Conservation (phyloP, 1,140 invertebrate genomes). For the Neodiprion lecontei region DNA sequence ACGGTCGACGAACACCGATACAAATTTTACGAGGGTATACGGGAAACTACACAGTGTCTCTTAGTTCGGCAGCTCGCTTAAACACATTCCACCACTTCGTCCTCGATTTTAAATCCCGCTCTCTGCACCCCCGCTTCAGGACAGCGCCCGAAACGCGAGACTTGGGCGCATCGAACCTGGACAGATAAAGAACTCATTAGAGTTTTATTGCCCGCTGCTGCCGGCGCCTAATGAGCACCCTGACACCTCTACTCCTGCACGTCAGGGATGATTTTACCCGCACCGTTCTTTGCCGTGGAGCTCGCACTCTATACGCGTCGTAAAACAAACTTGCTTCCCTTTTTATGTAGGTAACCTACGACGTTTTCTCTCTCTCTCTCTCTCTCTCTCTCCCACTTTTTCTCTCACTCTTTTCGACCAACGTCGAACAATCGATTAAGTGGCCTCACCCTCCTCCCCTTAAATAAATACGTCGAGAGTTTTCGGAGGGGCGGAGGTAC, state of each 20-base stretch:
- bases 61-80: background rate
- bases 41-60: background rate
- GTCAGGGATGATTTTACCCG: constrained; percentile 6
- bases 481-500: background rate
- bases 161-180: background rate
- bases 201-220: constrained; percentile 7
- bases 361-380: no score
- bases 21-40: constrained; percentile 5
- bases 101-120: background rate
- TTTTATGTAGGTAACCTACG: background rate
- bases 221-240: constrained; percentile 3
- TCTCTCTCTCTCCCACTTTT: no score
- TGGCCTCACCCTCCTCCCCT: background rate
- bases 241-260: constrained; percentile 6
- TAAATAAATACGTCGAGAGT: background rate
- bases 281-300: background rate
- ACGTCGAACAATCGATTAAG: constrained; percentile 5
- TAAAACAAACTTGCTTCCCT: background rate
- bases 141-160: background rate
- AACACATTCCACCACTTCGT: background rate
- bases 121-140: background rate
- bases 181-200: constrained; percentile 14
- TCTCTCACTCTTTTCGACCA: no score
- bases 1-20: background rate
- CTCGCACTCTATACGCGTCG: background rate